Base-by-base conservation (phyloP, 2,888 invertebrate genomes). In the Cheilosia urbana region DNA sequence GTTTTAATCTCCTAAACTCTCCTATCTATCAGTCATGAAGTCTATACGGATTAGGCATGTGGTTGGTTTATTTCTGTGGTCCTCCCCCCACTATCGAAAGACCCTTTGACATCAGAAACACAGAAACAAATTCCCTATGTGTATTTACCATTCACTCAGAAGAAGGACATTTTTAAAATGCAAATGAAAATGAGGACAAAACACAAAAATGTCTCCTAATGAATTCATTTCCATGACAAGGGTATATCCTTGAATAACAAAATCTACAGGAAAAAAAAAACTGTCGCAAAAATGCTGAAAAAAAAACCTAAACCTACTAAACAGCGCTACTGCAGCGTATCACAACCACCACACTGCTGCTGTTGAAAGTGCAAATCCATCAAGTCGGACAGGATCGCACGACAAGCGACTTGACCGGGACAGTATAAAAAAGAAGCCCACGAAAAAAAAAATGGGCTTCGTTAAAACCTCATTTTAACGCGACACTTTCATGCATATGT, bases 401-500 rank as follows among this genome's bases (percentile, higher is more conserved):
- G 73, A 77, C 87, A 82, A 87, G 82, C 85, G 81, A 85, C 80
- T 85, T 76, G 84, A 84, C 80, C 81, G 76, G 84, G 79, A 72
- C 62, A 68, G 79, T 45, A 65, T 66, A 71, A 21, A n/a, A 30
- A 53, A 58, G 27, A 65, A 63, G 58, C 62, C 40, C 63, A 65
- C 19, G 47, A 51, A 40, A 76, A 69, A 76, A 69, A 69, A 71
- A 76, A 85, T 21, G 21, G 66, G 81, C 81, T 85, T 85, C 81
- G 85, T 85, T 85, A 85, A 85, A 85, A 81, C 81, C 81, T 81
- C 76, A 85, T 85, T 85, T 85, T 85, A 81, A 81, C 85, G 85
- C 85, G 85, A 81, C 85, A 85, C 85, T 85, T 85, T 85, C 85
- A 77, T 85, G 85, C 85, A 85, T 85, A 85, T 85, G 85, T 81